These are phyloP conservation scores for Aythya baeri DNA, from an alignment of 2,113 vertebrate species.

Conservation along the genomic window DNA sequence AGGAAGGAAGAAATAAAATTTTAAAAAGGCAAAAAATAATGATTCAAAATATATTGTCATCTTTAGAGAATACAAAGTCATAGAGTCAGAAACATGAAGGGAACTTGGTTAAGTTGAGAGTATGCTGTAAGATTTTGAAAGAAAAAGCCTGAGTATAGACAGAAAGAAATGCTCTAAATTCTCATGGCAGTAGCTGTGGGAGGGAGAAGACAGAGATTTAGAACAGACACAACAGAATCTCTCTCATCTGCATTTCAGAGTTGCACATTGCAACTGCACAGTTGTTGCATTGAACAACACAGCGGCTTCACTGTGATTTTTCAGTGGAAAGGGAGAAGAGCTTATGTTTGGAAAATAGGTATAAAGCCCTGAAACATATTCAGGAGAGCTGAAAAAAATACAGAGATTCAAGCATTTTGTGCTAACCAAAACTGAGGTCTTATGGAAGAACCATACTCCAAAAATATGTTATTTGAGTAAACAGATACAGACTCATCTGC, in stretches of 20 bases:
- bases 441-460: neutral
- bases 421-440: neutral
- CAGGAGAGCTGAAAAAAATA: neutral
- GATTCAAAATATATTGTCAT: neutral
- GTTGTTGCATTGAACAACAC: neutral
- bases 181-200: neutral
- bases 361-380: neutral
- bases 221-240: neutral
- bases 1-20: neutral
- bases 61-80: neutral
- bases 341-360: neutral
- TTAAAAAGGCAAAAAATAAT: neutral
- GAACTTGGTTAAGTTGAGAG: neutral
- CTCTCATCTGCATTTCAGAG: neutral
- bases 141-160: neutral
- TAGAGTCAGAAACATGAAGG: neutral
- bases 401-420: neutral
- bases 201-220: neutral
- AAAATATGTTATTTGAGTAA: neutral
- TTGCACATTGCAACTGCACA: neutral
- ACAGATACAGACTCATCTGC: neutral
- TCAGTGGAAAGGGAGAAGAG: neutral
- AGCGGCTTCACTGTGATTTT: neutral
- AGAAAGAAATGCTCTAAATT: neutral
- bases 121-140: neutral